Evolutionary conservation across 2,797 vertebrate species (phyloP), one percentile per base, ranked within the genome.

Genomic region (Silurus lanzhouensis): DNA sequence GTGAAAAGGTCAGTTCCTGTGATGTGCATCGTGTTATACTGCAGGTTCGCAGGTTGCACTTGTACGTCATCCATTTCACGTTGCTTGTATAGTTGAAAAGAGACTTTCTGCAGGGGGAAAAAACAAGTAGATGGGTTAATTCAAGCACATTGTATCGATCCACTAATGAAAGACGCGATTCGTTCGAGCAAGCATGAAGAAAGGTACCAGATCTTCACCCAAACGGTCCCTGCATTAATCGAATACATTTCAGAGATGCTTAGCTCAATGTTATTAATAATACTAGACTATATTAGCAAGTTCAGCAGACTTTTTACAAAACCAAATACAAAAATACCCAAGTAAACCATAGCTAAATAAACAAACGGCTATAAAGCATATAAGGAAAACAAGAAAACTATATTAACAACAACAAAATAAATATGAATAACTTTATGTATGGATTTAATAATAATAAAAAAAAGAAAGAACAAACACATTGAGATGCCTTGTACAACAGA

Each of bases 1-100:
- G 46, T 66, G 52, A 44, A 80, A 31, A 79, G 80, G 48, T 78
- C 70, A 55, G 78, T 3, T 20, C 66, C 25, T 27, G 71, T 52
- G 25, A 31, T 57, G 44, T 2, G 64, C 57, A n/a, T n/a, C 27
- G 13, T 38, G 72, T 67, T 55, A 31, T 12, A 67, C n/a, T 31
- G 13, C 25, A 1, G 61, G 12, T 17, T 48, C 77, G 5, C 38
- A 80, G 48, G 44, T 17, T 2, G 14, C 6, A 19, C 19, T 66
- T 6, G 12, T 15, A 27, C 44, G 1, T 64, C 13, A 12, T 67
- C n/a, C 9, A 1, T 55, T 67, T 81, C 13, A 5, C 14, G 1
- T 19, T 25, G 19, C 17, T 52, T 14, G 14, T 46, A 12, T 8
- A 0, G 19, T 10, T 9, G 31, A 9, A 27, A 19, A 20, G 17